These are phyloP conservation scores for Apamea sordens DNA, from an alignment of 2,888 invertebrate species.

Conservation along the genomic window DNA sequence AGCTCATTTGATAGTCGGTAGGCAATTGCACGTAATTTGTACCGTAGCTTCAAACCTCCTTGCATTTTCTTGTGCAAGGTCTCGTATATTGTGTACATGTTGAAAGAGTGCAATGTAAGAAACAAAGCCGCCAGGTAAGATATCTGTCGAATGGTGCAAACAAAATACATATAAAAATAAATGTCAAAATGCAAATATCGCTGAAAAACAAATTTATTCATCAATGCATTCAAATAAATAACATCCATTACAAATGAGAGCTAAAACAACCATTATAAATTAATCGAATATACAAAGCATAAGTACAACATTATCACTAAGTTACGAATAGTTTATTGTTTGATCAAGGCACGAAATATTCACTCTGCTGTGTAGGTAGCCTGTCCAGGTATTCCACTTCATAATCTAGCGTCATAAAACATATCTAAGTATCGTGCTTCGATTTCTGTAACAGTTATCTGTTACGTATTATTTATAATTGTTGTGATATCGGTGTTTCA, in stretches of 20 bases:
- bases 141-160: slow-evolving; percentile 91
- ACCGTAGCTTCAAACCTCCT: slow-evolving; percentile 90
- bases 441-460: slow-evolving; percentile 29
- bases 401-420: slow-evolving; percentile 43
- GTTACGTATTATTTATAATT: slow-evolving; percentile 36
- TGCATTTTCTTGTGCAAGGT: slow-evolving; percentile 96
- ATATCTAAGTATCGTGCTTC: slow-evolving; percentile 6
- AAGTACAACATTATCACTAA: slow-evolving; percentile 70
- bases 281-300: slow-evolving; percentile 76
- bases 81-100: slow-evolving; percentile 95
- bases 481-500: slow-evolving; percentile 41
- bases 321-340: slow-evolving; percentile 57
- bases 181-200: slow-evolving; percentile 74
- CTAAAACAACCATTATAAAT: slow-evolving; percentile 70
- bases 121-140: slow-evolving; percentile 95
- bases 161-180: slow-evolving; percentile 75
- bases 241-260: slow-evolving; percentile 67
- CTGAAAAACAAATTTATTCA: slow-evolving; percentile 84
- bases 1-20: slow-evolving; percentile 87
- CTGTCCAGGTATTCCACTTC: slow-evolving; percentile 24
- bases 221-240: slow-evolving; percentile 74
- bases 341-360: slow-evolving; percentile 56
- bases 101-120: slow-evolving; percentile 96
- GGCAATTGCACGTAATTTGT: slow-evolving; percentile 90
- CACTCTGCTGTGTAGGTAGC: slow-evolving; percentile 23